Percentiles rank a stretch among this genome's conserved stretches.
These are phyloP conservation scores for Chauna torquata DNA, from an alignment of 2,113 vertebrate species.

Conservation along the genomic window DNA sequence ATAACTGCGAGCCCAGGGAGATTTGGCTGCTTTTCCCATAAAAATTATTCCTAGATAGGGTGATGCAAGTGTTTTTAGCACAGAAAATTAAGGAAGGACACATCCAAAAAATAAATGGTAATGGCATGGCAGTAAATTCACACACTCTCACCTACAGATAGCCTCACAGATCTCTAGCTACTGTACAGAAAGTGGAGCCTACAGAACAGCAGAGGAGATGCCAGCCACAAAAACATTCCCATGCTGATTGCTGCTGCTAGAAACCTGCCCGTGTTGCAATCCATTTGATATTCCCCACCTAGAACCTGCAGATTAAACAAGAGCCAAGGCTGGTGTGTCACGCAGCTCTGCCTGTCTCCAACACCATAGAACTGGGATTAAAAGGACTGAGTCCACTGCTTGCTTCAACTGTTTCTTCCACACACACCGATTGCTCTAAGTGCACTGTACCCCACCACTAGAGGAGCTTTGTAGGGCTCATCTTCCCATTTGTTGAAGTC, in stretches of 20 bases:
- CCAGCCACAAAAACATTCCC: background rate
- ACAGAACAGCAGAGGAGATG: background rate
- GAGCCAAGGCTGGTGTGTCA: background rate
- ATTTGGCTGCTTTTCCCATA: background rate
- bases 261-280: background rate
- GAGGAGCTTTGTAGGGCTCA: background rate
- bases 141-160: background rate
- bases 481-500: background rate
- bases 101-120: background rate
- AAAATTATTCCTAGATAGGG: background rate
- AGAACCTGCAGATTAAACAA: background rate
- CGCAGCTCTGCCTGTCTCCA: background rate
- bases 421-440: background rate
- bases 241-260: background rate
- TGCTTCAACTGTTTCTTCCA: background rate
- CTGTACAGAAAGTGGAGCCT: background rate
- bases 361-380: background rate
- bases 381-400: background rate
- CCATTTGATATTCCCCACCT: background rate
- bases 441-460: fast-evolving
- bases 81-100: background rate
- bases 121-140: background rate
- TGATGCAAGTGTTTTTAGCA: background rate
- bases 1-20: background rate
- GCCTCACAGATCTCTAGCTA: background rate